Conservation (phyloP, 2,113 vertebrate species). For the Ramphastos sulfuratus region DNA sequence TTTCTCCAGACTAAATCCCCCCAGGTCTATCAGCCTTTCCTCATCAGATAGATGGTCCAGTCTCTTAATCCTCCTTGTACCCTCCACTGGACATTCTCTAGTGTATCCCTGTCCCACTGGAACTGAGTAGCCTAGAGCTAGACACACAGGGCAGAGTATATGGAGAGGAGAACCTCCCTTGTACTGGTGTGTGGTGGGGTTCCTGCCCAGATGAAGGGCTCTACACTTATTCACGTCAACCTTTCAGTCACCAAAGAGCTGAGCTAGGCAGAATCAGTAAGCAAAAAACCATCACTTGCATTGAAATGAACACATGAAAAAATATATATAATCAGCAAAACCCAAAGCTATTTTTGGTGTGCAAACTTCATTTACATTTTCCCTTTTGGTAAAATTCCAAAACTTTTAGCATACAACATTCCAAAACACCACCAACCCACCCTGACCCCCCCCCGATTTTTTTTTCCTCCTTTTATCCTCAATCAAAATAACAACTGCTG, state of each 20-base stretch:
- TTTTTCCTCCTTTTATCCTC: conserved; percentile 42
- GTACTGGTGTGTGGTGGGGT: too few species aligned
- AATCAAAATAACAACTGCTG: conserved; percentile 46
- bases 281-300: conserved; percentile 13
- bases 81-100: too few species aligned
- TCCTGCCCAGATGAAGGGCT: too few species aligned
- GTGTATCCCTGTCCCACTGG: too few species aligned
- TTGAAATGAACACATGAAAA: background rate
- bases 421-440: background rate
- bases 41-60: too few species aligned
- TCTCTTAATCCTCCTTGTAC: too few species aligned
- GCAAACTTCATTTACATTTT: conserved; percentile 57
- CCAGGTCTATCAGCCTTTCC: too few species aligned
- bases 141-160: too few species aligned
- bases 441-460: background rate
- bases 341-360: conserved; percentile 60
- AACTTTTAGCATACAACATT: conserved; percentile 38
- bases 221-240: too few species aligned
- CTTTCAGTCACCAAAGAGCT: background rate
- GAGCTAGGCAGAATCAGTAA: background rate
- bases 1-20: too few species aligned
- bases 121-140: too few species aligned
- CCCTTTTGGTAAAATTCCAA: conserved; percentile 50
- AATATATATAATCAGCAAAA: conserved; percentile 24
- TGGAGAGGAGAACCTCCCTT: too few species aligned